Conservation (phyloP, 2,888 invertebrate genomes). For the Atrina japonica region DNA sequence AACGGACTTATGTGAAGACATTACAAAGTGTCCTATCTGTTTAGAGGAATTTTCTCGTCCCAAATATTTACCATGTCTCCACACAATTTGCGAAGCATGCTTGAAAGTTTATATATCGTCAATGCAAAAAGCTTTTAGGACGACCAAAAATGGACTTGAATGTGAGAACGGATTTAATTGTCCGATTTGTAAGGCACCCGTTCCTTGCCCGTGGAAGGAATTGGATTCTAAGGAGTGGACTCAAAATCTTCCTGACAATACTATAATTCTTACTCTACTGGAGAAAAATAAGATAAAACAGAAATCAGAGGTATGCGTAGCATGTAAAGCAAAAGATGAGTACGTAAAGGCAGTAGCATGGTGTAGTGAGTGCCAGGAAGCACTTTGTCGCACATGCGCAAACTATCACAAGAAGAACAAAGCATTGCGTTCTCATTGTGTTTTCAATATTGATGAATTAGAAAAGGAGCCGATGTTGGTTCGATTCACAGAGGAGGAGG, state of each 20-base stretch:
- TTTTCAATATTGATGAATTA: conserved; percentile 6
- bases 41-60: conserved; percentile 8
- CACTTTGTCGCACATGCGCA: not conserved
- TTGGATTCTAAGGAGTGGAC: conserved; percentile 7
- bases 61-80: conserved; percentile 15
- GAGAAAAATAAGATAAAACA: conserved; percentile 5
- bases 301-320: conserved; percentile 10
- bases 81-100: conserved; percentile 19
- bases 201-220: conserved; percentile 2
- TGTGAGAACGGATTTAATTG: conserved; percentile 11
- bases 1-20: too few relatives aligned
- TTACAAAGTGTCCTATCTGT: conserved; percentile 11
- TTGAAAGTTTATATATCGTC: conserved; percentile 4
- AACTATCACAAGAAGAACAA: conserved; percentile 18
- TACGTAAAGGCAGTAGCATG: conserved; percentile 2
- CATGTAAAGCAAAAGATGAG: conserved; percentile 12
- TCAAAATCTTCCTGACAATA: conserved; percentile 2
- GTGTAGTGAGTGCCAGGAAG: conserved; percentile 17
- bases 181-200: conserved; percentile 13
- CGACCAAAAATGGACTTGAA: not conserved
- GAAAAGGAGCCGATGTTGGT: conserved; percentile 4
- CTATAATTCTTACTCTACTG: conserved; percentile 2
- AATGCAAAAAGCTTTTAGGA: conserved; percentile 14
- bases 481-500: conserved; percentile 11
- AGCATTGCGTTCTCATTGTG: not conserved